phyloP scores from a whole-genome alignment of 2,797 vertebrate genomes.

The Characodon lateralis region DNA sequence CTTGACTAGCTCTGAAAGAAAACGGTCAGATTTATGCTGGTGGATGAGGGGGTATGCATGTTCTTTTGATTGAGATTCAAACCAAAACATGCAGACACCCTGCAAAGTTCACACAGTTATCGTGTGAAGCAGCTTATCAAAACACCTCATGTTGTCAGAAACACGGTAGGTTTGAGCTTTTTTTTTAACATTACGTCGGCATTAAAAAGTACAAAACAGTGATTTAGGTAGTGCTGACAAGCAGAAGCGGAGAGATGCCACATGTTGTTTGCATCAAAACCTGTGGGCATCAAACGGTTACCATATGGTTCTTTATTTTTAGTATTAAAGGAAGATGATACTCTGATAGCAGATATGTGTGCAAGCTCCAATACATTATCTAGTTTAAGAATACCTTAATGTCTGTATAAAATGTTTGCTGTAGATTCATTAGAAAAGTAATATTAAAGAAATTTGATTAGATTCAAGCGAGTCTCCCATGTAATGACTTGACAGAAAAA shows the following conservation, averaged over 20 bases:
- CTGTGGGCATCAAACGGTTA: constrained; percentile 22
- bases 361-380: constrained; percentile 1
- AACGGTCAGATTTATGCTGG: constrained; percentile 21
- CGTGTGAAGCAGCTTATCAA: constrained; percentile 45
- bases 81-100: constrained; percentile 25
- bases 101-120: constrained; percentile 27
- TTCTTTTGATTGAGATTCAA: constrained; percentile 51
- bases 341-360: constrained; percentile 14
- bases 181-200: constrained; percentile 18
- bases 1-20: constrained; percentile 53
- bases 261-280: constrained; percentile 40
- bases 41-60: constrained; percentile 29
- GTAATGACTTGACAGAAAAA: not conserved
- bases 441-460: not conserved
- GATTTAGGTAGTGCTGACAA: constrained; percentile 38
- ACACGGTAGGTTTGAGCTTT: constrained; percentile 20
- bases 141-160: constrained; percentile 40
- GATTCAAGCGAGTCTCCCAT: constrained; percentile 2
- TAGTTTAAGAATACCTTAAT: not conserved
- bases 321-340: constrained; percentile 20
- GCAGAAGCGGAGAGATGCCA: constrained; percentile 26
- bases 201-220: constrained; percentile 28
- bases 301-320: constrained; percentile 46
- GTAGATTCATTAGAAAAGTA: constrained; percentile 19
- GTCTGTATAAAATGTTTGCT: not conserved